Base-by-base conservation (phyloP, 2,113 vertebrate genomes). In the Brachyistius frenatus region DNA sequence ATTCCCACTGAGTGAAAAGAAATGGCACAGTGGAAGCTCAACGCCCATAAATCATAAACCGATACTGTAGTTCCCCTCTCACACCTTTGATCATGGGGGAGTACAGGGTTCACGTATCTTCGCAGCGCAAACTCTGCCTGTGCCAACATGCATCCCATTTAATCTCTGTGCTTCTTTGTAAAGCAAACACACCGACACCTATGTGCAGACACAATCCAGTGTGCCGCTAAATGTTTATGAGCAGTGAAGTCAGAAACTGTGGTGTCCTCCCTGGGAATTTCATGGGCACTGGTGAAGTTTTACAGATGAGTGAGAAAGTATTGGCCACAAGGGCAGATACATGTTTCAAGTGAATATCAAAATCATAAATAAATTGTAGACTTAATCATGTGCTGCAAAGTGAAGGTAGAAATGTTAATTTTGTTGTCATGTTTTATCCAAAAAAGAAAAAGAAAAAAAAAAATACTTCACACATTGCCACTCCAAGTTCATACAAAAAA, bases 251-350 rank as follows among this genome's bases (percentile, higher is more conserved):
- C 4, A 83, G 53, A 78, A 66, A 71, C 56, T n/a, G 54, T 14
- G 46, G 11, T 60, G 53, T 23, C 35, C 53, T 13, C 1, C n/a
- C n/a, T 36, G n/a, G 65, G 84, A 91, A 94, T 94, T 68, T 90
- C 87, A 80, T 84, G 49, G 13, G 30, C 15, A 10, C 39, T 32
- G 41, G 63, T 66, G 49, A 89, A 78, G 55, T 91, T 89, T 86
- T 6, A 65, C 92, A 86, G 0, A 35, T 9, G 5, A 61, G 81
- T 81, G 88, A 56, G 36, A 86, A 74, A 68, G 50, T 44, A 69
- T 7, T 58, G 32, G 50, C 5, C 47, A 9, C 30, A 73, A 66
- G 16, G 9, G 1, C 14, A 41, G 36, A 13, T 32, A 10, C 5
- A 37, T 37, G 3, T 55, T 52, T 50, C 4, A 23, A 50, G 7